Evolutionary conservation across 2,888 invertebrate genomes (phyloP).

Genomic region (Agrochola lota): DNA sequence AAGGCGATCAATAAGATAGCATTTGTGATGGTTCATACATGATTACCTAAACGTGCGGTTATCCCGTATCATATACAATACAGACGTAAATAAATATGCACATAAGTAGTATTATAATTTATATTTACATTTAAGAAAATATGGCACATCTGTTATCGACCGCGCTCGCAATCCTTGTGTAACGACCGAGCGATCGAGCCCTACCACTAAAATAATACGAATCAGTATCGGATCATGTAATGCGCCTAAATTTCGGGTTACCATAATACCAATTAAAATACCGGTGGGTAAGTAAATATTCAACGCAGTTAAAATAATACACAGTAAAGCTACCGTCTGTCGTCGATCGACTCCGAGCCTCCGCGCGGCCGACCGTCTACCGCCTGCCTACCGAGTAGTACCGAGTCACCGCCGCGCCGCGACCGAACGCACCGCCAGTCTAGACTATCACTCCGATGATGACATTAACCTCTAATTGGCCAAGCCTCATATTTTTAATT

Average conservation of each 20-base stretch:
- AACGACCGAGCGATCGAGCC: slow-evolving; percentile 78
- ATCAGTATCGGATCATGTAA: slow-evolving; percentile 78
- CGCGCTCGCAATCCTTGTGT: slow-evolving; percentile 79
- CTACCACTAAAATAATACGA: slow-evolving; percentile 77
- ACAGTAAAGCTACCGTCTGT: slow-evolving; percentile 77
- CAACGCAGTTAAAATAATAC: slow-evolving; percentile 79
- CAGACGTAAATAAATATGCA: slow-evolving; percentile 88
- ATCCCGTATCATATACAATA: slow-evolving; percentile 79
- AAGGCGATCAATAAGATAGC: slow-evolving; percentile 82
- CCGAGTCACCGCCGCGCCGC: slow-evolving; percentile 33
- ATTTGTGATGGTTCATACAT: slow-evolving; percentile 83
- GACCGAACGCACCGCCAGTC: slow-evolving; percentile 56
- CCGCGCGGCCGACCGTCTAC: slow-evolving; percentile 82
- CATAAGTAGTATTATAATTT: slow-evolving; percentile 87
- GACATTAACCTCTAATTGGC: slow-evolving; percentile 65
- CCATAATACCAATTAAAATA: slow-evolving; percentile 90
- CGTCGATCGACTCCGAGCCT: slow-evolving; percentile 76
- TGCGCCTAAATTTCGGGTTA: slow-evolving; percentile 85
- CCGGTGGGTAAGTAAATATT: slow-evolving; percentile 90
- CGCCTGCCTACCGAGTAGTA: slow-evolving; percentile 61
- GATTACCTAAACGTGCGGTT: slow-evolving; percentile 77
- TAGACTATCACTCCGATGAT: slow-evolving; percentile 58
- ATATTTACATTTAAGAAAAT: slow-evolving; percentile 90
- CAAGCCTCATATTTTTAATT: slow-evolving; percentile 63
- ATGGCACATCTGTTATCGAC: slow-evolving; percentile 90